A percentile compares a stretch with the other conserved stretches of the same genome.
Evolutionary conservation across 2,888 invertebrate genomes (phyloP).

Genomic region (Euplagia quadripunctaria): DNA sequence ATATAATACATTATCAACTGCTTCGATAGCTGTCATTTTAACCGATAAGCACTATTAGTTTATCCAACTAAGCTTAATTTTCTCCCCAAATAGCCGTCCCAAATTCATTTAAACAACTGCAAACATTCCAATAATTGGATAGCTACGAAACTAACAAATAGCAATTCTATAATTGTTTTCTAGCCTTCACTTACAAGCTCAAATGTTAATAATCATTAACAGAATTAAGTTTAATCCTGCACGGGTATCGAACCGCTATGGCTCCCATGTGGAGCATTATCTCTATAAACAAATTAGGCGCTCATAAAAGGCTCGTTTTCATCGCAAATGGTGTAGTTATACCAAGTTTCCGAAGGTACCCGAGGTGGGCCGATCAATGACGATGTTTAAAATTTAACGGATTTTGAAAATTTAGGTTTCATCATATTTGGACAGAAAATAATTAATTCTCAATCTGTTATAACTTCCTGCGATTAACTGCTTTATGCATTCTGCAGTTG

Average conservation of each 20-base stretch:
- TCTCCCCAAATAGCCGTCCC: constrained; percentile 6
- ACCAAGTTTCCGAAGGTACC: neutral
- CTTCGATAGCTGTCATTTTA: neutral
- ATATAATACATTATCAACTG: neutral
- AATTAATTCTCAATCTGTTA: no score
- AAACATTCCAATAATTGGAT: constrained; percentile 6
- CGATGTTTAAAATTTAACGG: neutral
- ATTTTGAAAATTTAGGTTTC: neutral
- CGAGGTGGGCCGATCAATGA: neutral
- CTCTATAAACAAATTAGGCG: constrained; percentile 63
- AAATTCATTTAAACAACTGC: constrained; percentile 32
- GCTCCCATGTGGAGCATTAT: constrained; percentile 44
- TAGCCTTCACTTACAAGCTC: constrained; percentile 23
- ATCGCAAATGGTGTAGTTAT: neutral
- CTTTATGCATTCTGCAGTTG: no score
- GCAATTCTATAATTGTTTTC: constrained; percentile 1
- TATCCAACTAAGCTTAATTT: neutral
- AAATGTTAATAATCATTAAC: constrained; percentile 45
- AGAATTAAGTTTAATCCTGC: constrained; percentile 38
- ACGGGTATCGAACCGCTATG: constrained; percentile 27
- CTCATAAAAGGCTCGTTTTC: constrained; percentile 46
- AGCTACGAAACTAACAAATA: constrained; percentile 14
- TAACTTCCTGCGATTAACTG: neutral
- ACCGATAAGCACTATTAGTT: neutral
- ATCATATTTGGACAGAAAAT: neutral